Conservation (phyloP, 2,888 invertebrate genomes). For the Pteria penguin region DNA sequence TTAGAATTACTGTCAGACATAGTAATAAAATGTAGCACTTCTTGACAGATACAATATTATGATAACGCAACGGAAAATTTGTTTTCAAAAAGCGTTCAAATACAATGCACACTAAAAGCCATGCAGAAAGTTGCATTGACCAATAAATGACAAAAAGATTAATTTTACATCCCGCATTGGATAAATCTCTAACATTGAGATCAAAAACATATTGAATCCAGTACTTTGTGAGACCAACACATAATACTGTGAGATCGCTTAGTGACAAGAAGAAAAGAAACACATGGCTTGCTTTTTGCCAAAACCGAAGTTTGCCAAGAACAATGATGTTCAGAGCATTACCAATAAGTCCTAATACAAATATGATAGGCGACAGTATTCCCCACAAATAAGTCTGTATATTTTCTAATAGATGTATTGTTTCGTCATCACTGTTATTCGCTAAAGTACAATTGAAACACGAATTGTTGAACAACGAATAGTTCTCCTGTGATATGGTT, state of each 20-base stretch:
- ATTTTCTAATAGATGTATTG: neutral
- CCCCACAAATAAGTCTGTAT: slow-evolving; percentile 35
- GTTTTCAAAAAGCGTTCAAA: slow-evolving; percentile 42
- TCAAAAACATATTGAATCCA: slow-evolving; percentile 33
- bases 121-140: slow-evolving; percentile 38
- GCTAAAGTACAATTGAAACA: neutral
- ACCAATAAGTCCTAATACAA: slow-evolving; percentile 29
- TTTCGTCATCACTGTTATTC: neutral
- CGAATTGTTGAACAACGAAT: neutral
- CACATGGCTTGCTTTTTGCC: slow-evolving; percentile 30
- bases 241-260: slow-evolving; percentile 28
- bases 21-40: slow-evolving; percentile 3
- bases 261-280: slow-evolving; percentile 26
- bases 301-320: slow-evolving; percentile 19
- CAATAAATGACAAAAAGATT: slow-evolving; percentile 35
- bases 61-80: slow-evolving; percentile 30
- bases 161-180: slow-evolving; percentile 32
- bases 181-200: slow-evolving; percentile 15
- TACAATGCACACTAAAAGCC: slow-evolving; percentile 35
- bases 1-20: neutral
- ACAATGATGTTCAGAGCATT: slow-evolving; percentile 24
- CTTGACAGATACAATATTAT: slow-evolving; percentile 17
- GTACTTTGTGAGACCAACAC: slow-evolving; percentile 38
- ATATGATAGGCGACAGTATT: slow-evolving; percentile 29
- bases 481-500: too few relatives aligned